phyloP scores from a whole-genome alignment of 2,888 invertebrate genomes.

The Coelogynopora nodosa region DNA sequence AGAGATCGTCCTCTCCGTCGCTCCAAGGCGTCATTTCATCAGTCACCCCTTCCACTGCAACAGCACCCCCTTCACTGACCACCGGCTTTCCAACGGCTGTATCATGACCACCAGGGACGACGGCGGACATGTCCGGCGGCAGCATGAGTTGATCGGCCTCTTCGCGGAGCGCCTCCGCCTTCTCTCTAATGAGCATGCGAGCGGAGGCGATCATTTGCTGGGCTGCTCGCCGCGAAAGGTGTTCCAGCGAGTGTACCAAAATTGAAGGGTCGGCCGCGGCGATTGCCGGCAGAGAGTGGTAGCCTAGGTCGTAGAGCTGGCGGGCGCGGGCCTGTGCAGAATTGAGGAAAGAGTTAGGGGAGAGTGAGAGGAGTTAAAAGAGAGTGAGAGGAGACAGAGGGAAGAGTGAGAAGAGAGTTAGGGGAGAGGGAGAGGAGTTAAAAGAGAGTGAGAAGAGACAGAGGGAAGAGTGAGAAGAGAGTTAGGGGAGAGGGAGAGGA shows the following conservation, averaged over 20 bases:
- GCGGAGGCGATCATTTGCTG: conserved; percentile 69
- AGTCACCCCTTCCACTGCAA: background rate
- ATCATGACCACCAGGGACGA: too few relatives aligned
- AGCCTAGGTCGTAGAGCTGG: conserved; percentile 79
- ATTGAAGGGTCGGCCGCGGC: conserved; percentile 71
- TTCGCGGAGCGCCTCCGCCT: conserved; percentile 79
- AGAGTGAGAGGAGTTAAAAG: too few relatives aligned
- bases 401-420: too few relatives aligned
- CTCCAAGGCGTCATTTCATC: background rate
- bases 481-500: too few relatives aligned
- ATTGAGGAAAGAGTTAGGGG: too few relatives aligned
- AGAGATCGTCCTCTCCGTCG: background rate
- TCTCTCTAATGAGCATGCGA: conserved; percentile 76
- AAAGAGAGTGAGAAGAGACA: too few relatives aligned
- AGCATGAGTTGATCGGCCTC: conserved; percentile 65
- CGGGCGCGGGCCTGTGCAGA: conserved; percentile 69
- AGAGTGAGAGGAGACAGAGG: too few relatives aligned
- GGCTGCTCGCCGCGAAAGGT: conserved; percentile 72
- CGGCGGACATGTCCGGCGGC: background rate
- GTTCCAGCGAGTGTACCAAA: conserved; percentile 69
- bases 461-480: too few relatives aligned
- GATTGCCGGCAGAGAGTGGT: conserved; percentile 71
- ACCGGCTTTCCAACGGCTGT: too few relatives aligned
- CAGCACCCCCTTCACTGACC: too few relatives aligned
- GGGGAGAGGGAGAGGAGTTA: too few relatives aligned